phyloP scores from a whole-genome alignment of 2,888 invertebrate species.

The Microplitis manilae region DNA sequence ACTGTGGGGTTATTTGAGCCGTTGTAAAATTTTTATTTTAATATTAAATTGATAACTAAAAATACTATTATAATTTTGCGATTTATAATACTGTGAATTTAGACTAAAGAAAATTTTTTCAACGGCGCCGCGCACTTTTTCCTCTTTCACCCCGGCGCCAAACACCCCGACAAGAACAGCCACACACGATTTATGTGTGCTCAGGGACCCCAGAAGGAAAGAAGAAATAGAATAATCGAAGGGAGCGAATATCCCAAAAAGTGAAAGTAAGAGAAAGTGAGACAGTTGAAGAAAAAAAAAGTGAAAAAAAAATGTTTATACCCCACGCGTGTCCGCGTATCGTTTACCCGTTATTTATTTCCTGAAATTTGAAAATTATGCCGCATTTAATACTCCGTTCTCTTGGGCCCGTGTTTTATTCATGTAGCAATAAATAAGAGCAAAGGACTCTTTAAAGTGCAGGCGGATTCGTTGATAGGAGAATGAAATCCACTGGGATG shows the following conservation, averaged over 20 bases:
- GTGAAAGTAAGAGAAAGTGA: constrained; percentile 35
- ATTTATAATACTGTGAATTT: neutral
- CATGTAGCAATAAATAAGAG: constrained; percentile 69
- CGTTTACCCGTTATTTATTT: constrained; percentile 70
- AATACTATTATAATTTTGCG: neutral
- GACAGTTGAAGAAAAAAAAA: constrained; percentile 41
- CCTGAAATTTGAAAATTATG: constrained; percentile 70
- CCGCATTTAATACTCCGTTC: constrained; percentile 67
- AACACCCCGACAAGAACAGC: constrained; percentile 20
- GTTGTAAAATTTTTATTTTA: too few species aligned
- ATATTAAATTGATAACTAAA: too few species aligned
- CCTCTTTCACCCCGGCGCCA: constrained; percentile 17
- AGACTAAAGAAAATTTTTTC: constrained; percentile 9
- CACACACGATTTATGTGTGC: constrained; percentile 38
- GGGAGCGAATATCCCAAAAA: constrained; percentile 5
- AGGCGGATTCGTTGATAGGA: constrained; percentile 19
- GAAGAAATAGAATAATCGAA: constrained; percentile 27
- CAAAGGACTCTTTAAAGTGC: constrained; percentile 63
- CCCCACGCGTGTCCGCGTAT: constrained; percentile 63
- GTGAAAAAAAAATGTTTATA: constrained; percentile 48
- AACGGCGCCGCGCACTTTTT: constrained; percentile 29
- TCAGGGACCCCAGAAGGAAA: constrained; percentile 23
- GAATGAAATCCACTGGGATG: neutral
- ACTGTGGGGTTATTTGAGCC: too few species aligned
- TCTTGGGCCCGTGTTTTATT: constrained; percentile 65